Percentiles rank a stretch among this genome's conserved stretches.
Conservation (phyloP, 1,140 invertebrate genomes). For the Bombus turneri region DNA sequence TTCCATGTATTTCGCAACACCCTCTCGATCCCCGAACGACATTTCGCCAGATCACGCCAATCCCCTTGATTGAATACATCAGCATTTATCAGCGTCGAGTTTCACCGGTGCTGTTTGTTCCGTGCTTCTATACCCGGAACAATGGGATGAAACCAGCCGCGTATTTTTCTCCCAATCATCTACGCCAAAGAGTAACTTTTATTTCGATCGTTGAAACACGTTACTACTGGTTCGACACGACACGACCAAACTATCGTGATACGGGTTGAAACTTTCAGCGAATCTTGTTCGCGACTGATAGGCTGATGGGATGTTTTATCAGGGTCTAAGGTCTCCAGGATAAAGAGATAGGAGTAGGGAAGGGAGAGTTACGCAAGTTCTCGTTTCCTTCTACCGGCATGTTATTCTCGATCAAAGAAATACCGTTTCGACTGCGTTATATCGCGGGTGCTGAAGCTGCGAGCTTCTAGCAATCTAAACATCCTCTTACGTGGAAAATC, state of each 20-base stretch:
- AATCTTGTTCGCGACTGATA: neutral
- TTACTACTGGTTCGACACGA: neutral
- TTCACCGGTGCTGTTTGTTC: neutral
- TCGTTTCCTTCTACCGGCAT: too few relatives aligned
- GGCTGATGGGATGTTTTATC: neutral
- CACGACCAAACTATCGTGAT: neutral
- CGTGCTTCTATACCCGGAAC: neutral
- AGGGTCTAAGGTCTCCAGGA: neutral
- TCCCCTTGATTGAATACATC: slow-evolving; percentile 73
- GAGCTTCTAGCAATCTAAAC: neutral
- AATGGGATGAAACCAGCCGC: neutral
- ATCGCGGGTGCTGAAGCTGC: neutral
- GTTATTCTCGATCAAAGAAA: slow-evolving; percentile 15
- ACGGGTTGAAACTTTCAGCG: too few relatives aligned
- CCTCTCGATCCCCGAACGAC: slow-evolving; percentile 55
- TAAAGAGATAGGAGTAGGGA: neutral
- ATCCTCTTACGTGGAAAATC: neutral
- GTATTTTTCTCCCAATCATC: slow-evolving; percentile 12
- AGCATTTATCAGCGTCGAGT: slow-evolving; percentile 62
- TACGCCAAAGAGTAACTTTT: neutral
- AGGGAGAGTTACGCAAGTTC: neutral
- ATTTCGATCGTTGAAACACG: neutral
- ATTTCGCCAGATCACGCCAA: slow-evolving; percentile 69
- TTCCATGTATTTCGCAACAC: slow-evolving; percentile 42
- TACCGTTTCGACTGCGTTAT: neutral